These are phyloP conservation scores for Temnothorax longispinosus DNA, from an alignment of 1,140 invertebrate genomes.

Conservation along the genomic window DNA sequence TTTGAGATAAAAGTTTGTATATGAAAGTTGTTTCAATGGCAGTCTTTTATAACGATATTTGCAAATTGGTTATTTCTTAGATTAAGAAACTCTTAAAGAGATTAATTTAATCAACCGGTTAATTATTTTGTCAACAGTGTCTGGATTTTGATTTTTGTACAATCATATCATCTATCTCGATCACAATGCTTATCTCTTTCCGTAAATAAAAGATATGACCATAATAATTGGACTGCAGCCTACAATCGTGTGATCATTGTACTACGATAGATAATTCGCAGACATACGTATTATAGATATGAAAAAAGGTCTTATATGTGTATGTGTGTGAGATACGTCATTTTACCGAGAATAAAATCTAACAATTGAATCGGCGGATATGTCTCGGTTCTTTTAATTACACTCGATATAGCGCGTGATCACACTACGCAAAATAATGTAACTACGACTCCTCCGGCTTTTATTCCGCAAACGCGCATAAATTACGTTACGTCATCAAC, in stretches of 20 bases:
- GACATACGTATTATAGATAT: background rate
- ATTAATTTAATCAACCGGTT: background rate
- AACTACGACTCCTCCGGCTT: background rate
- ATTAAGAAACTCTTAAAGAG: background rate
- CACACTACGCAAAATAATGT: background rate
- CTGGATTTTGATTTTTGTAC: background rate
- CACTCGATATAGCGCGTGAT: background rate
- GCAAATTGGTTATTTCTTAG: background rate
- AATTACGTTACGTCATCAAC: background rate
- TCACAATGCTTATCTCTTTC: background rate
- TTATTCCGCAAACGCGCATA: background rate
- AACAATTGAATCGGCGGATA: conserved; percentile 5
- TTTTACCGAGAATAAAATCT: background rate
- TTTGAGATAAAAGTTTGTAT: background rate
- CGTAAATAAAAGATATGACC: conserved; percentile 18
- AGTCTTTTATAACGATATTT: background rate
- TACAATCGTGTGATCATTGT: background rate
- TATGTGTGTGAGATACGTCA: background rate
- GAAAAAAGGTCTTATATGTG: background rate
- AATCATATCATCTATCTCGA: conserved; percentile 15
- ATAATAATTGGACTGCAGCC: conserved; percentile 5
- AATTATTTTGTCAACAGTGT: background rate
- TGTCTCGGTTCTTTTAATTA: background rate
- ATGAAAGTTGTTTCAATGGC: conserved; percentile 7
- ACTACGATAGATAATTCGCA: background rate